phyloP scores from a whole-genome alignment of 2,797 vertebrate species.

The Chiloscyllium punctatum region DNA sequence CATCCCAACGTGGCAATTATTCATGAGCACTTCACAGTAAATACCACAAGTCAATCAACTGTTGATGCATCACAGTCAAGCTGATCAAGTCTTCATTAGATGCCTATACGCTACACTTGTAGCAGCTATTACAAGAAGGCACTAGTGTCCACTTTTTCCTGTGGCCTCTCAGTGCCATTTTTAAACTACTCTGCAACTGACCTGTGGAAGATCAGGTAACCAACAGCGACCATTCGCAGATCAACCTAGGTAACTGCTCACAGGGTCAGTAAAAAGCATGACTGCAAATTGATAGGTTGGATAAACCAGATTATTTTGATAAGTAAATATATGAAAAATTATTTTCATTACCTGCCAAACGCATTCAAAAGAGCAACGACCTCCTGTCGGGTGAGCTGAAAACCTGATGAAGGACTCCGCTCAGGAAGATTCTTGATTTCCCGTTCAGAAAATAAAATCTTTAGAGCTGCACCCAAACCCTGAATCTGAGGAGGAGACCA shows the following conservation, averaged over 20 bases:
- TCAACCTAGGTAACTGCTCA: background rate
- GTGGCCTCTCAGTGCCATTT: too few species aligned
- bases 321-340: background rate
- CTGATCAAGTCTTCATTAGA: background rate
- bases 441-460: slow-evolving; percentile 90
- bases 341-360: slow-evolving; percentile 71
- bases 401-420: slow-evolving; percentile 80
- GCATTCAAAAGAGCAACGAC: slow-evolving; percentile 85
- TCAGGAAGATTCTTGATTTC: slow-evolving; percentile 88
- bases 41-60: background rate
- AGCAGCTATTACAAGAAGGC: background rate
- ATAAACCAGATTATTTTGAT: background rate
- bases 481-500: slow-evolving; percentile 65
- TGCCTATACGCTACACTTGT: background rate
- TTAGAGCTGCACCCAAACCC: slow-evolving; percentile 86
- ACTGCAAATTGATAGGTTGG: background rate
- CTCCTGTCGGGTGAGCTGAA: slow-evolving; percentile 88
- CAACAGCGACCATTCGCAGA: background rate
- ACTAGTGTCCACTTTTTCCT: background rate
- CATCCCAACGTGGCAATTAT: background rate
- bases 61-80: background rate
- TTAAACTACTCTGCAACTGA: background rate
- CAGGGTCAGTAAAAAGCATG: too few species aligned
- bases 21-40: background rate
- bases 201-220: background rate